phyloP scores from a whole-genome alignment of 2,888 invertebrate genomes.

The Aporophyla nigra region DNA sequence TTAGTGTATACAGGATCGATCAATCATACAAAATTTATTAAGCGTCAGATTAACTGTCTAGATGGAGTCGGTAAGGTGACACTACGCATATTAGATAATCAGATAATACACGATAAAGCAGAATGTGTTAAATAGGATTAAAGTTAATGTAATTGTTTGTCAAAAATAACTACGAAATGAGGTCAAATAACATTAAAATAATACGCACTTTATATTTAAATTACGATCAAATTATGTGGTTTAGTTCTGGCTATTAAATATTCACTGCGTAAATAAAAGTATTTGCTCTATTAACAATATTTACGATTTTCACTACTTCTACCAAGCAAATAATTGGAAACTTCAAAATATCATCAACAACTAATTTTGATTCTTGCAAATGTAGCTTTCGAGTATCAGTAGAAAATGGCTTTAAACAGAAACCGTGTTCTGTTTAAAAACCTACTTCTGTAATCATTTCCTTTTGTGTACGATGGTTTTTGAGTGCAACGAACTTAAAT shows the following conservation, averaged over 20 bases:
- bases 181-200: constrained; percentile 3
- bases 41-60: constrained; percentile 85
- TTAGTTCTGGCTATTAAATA: background rate
- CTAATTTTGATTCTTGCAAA: background rate
- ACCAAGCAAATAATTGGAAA: background rate
- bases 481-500: constrained; percentile 15
- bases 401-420: background rate
- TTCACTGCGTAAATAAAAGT: background rate
- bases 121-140: constrained; percentile 50
- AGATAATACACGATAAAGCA: constrained; percentile 56
- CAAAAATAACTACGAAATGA: constrained; percentile 4
- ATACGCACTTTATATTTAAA: constrained; percentile 13
- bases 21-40: constrained; percentile 84
- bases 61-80: constrained; percentile 81
- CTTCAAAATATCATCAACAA: background rate
- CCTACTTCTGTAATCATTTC: background rate
- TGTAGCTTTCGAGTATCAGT: background rate
- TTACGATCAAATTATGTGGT: background rate
- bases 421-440: background rate
- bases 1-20: constrained; percentile 73
- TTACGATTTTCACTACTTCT: background rate
- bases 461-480: background rate
- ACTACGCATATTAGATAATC: constrained; percentile 71
- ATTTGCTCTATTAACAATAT: background rate
- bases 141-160: constrained; percentile 2